Evolutionary conservation across 2,113 vertebrate species (phyloP), one percentile per base, ranked within the genome.

Genomic region (Caranx melampygus): DNA sequence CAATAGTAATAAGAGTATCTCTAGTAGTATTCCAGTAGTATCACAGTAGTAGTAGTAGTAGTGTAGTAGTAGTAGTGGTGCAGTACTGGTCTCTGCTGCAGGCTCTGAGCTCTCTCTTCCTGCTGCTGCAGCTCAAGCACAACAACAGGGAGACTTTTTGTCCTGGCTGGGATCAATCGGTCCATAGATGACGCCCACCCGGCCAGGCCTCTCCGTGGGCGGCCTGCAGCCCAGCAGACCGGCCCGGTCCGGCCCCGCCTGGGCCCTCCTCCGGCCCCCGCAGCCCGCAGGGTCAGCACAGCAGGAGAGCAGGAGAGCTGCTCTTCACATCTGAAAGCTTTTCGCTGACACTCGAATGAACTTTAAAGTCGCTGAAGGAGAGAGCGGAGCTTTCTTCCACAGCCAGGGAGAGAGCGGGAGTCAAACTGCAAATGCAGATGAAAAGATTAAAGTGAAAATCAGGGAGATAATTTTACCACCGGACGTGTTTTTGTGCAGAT

Each of bases 181-280:
- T 87, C 90, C 91, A 92, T 92, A 94, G 89, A 94, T 88, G 90
- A 92, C 91, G 88, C 91, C 92, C 88, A 93, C 93, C 70, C 63
- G 6, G 75, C 84, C 79, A 78, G 83, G 89, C 84, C 84, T 84
- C 81, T 81, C 51, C 5, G 91, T 92, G 88, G 92, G 93, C 87
- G 72, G 88, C 83, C n/a, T 64, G 86, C 84, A 40, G 80, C 51
- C 81, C 79, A 60, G 81, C 79, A 21, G 69, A 51, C 70, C 70
- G 3, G 65, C 70, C 83, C 61, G 20, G 71, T 47, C 66, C 57
- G 3, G 79, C 85, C 83, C 88, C 70, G 62, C 75, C 81, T 16
- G 57, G 86, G 70, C 79, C 84, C 84, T 85, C 87, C 87, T 85
- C 85, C 68, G 42, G 81, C 86, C 89, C 90, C 89, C 81, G 72